Evolutionary conservation across 2,797 vertebrate species (phyloP), one percentile per base, ranked within the genome.

Genomic region (Pelodytes ibericus): DNA sequence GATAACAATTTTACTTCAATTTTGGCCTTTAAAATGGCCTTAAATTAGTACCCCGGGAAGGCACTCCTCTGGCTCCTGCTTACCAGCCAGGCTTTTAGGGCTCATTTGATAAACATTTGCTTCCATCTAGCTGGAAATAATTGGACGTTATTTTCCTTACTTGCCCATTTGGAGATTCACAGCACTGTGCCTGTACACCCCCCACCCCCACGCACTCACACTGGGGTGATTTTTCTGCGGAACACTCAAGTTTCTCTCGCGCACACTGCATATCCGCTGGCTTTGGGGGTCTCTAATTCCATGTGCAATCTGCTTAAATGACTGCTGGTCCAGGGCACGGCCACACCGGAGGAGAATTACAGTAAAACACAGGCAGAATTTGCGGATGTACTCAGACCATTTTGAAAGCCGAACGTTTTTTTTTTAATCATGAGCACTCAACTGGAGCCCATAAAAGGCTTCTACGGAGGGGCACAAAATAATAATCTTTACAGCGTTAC

Each of bases 41-140:
- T 1, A 60, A 67, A 78, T 78, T 53, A 69, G 44, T 29, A n/a
- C 51, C 47, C 29, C 25, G 41, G 59, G 24, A 47, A 25, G 57
- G 58, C n/a, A 25, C 66, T 69, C 66, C 26, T 31, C 22, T 9
- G 68, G n/a, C 33, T 10, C 16, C 22, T 41, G 47, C 30, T 26
- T 33, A 15, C 68, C 31, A 29, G 56, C 49, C 9, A 7, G 3
- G 69, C 75, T 72, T 72, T 62, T 63, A 62, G 70, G 63, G 56
- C 53, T 73, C 71, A 79, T 79, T 79, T 79, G 24, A 39, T 26
- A 25, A 53, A 30, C 70, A 73, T 79, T 78, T 73, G 16, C 71
- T 79, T 73, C 71, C 76, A 79, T 79, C 64, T 61, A 64, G 31
- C 18, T 53, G 71, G n/a, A 68, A 72, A 67, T 79, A 73, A 79